Evolutionary conservation across 2,888 invertebrate species (phyloP), one percentile per base, ranked within the genome.

Genomic region (Psococerastis gibbosa): DNA sequence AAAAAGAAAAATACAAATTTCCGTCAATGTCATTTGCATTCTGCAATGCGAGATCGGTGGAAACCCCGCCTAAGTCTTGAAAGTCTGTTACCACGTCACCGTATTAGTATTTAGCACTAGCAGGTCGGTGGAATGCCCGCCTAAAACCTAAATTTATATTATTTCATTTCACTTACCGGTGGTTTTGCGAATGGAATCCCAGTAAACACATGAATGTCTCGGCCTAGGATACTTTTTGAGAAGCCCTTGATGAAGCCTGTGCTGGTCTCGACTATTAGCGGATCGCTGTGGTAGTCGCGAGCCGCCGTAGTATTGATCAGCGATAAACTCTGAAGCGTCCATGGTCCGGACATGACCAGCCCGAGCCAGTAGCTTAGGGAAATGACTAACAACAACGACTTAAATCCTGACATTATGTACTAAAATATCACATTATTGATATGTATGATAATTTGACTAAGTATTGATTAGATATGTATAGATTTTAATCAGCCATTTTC

Each of bases 161-260:
- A n/a, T n/a, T n/a, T n/a, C n/a, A n/a, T n/a, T 27, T 27, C 27
- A 27, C 38, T 38, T 38, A 38, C 62, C 2, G 91, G 89, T 2
- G 89, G 82, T 59, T 87, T 84, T 5, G 89, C 91, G 58, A 85
- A 91, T 13, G 91, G 91, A 49, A 91, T 82, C 3, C 89, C 89
- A 43, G 79, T 78, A 57, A 83, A 91, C 43, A 82, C 78, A 59
- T 87, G 85, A 22, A 89, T 81, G 60, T 91, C 78, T 44, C 84
- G 73, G 43, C 85, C 78, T 62, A 87, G 68, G 52, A 88, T 79
- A 49, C 78, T 77, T 56, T 79, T 78, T 15, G 81, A 74, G 53
- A 76, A 74, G 17, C 88, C 88, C 49, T 82, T 75, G 45, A 88
- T 75, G 47, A 78, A 69, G 1, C 88, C 88, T 54, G 76, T 80